Conservation (phyloP, 2,113 vertebrate species). For the Cisticola juncidis region DNA sequence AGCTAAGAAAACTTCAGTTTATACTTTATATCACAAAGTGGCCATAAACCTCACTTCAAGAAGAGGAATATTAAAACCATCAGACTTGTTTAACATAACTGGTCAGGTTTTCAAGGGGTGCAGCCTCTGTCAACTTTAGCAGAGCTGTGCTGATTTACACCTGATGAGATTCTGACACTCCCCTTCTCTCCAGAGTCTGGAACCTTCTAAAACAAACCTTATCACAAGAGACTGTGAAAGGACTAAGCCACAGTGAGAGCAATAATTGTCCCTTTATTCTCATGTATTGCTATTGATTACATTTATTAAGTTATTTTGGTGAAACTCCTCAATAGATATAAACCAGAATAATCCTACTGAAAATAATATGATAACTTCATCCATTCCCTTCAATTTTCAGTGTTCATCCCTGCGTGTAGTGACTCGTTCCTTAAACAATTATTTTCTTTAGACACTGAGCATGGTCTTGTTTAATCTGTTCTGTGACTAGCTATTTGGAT, state of each 20-base stretch:
- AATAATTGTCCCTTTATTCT: background rate
- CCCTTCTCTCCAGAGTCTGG: background rate
- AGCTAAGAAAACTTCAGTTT: slow-evolving; percentile 74
- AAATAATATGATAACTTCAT: background rate
- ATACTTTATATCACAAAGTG: slow-evolving; percentile 59
- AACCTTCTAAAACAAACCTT: background rate
- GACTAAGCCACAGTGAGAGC: background rate
- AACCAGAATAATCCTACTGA: background rate
- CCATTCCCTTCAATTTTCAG: background rate
- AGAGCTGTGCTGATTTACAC: background rate
- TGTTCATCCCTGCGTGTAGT: background rate
- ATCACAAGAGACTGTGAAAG: background rate
- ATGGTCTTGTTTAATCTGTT: slow-evolving; percentile 6
- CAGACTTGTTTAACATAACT: background rate
- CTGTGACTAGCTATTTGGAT: slow-evolving; percentile 14
- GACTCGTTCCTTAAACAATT: slow-evolving; percentile 10
- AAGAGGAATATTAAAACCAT: slow-evolving; percentile 26
- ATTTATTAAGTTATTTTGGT: background rate
- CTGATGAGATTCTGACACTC: background rate
- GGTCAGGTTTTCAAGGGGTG: background rate
- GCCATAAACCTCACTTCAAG: slow-evolving; percentile 63
- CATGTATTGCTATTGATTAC: background rate
- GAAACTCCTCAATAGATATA: background rate
- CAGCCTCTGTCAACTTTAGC: background rate
- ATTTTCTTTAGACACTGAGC: slow-evolving; percentile 11